Conservation (phyloP, 2,113 vertebrate species). For the Catharus bicknelli region DNA sequence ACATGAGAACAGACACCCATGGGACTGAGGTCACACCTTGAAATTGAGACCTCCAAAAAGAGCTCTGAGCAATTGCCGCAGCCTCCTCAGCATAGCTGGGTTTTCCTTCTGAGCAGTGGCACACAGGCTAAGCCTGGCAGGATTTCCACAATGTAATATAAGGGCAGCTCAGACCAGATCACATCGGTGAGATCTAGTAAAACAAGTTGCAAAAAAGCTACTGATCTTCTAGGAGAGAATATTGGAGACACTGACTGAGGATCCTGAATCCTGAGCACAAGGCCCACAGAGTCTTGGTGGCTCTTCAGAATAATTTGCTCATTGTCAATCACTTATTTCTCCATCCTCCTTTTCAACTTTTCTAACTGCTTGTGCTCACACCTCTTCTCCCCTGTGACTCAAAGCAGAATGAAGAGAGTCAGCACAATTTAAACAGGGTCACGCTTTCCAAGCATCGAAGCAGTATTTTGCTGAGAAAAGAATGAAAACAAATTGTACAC, state of each 20-base stretch:
- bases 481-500: not conserved
- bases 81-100: not conserved
- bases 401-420: not conserved
- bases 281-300: fast-evolving
- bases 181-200: not conserved
- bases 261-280: not conserved
- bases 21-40: slow-evolving; percentile 19
- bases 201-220: not conserved
- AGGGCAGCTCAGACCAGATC: not conserved
- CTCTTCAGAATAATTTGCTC: not conserved
- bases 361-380: not conserved
- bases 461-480: not conserved
- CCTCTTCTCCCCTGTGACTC: not conserved
- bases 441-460: not conserved
- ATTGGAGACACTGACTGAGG: not conserved
- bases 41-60: not conserved
- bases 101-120: not conserved
- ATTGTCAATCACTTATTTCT: not conserved
- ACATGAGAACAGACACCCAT: not conserved
- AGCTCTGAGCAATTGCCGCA: not conserved
- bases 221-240: not conserved
- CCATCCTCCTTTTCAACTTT: not conserved
- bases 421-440: not conserved
- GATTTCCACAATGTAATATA: not conserved
- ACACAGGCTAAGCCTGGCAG: not conserved